Evolutionary conservation across 2,113 vertebrate species (phyloP).

Genomic region (Syngnathus scovelli): DNA sequence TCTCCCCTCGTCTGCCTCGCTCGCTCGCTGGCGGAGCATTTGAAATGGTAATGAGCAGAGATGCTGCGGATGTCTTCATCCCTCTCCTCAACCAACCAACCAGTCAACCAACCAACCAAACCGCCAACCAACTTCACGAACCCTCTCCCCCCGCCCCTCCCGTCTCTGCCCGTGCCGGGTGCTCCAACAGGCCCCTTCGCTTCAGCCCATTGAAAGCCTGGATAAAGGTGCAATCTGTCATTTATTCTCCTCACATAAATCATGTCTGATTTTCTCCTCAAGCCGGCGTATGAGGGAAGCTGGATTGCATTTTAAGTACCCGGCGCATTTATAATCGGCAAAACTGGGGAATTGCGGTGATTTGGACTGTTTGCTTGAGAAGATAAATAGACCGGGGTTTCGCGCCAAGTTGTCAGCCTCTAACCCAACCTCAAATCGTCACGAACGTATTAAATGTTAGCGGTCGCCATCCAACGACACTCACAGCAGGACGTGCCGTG

Average conservation of each 20-base stretch:
- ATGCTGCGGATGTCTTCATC: constrained; percentile 72
- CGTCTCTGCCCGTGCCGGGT: constrained; percentile 36
- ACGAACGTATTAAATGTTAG: not conserved
- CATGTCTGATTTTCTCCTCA: constrained; percentile 40
- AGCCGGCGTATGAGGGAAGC: constrained; percentile 18
- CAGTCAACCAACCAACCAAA: constrained; percentile 6
- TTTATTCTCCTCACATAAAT: constrained; percentile 54
- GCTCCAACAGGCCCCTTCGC: constrained; percentile 43
- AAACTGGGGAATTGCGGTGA: constrained; percentile 11
- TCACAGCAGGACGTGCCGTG: too few relatives aligned
- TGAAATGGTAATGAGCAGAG: constrained; percentile 71
- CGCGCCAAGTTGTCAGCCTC: not conserved
- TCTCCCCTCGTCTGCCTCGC: constrained; percentile 49
- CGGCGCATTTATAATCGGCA: constrained; percentile 3
- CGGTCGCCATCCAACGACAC: not conserved
- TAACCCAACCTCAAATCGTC: not conserved
- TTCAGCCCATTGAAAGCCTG: constrained; percentile 51
- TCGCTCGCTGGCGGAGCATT: constrained; percentile 56
- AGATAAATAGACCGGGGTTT: constrained; percentile 2
- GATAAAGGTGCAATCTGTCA: constrained; percentile 63
- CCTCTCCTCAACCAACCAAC: constrained; percentile 28
- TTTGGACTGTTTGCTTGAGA: constrained; percentile 4
- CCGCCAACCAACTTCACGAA: not conserved
- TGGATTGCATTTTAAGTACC: constrained; percentile 26
- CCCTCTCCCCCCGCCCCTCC: too few relatives aligned